phyloP scores from a whole-genome alignment of 2,888 invertebrate genomes.

The Pachycephus smyrnensis region DNA sequence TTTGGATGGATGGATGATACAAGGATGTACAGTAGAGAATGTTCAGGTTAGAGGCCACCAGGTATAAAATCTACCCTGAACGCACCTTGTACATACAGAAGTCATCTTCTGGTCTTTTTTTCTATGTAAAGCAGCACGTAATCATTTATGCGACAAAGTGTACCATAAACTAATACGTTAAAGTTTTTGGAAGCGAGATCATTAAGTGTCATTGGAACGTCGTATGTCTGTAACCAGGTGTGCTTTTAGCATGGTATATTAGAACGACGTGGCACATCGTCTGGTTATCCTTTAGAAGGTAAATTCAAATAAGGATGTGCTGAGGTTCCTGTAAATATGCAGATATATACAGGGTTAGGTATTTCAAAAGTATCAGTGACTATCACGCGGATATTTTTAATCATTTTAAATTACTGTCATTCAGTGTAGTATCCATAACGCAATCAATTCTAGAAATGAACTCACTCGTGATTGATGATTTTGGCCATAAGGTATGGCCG shows the following conservation, averaged over 20 bases:
- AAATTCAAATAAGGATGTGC: neutral
- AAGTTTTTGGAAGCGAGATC: neutral
- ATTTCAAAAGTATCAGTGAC: neutral
- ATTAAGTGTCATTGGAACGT: neutral
- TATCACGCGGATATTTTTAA: neutral
- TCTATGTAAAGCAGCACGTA: neutral
- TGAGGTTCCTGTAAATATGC: neutral
- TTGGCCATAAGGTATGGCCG: neutral
- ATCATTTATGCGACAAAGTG: neutral
- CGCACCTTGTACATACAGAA: constrained; percentile 4
- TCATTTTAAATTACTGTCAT: neutral
- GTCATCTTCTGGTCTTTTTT: neutral
- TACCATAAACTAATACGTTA: neutral
- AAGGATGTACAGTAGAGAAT: neutral
- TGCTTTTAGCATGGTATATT: neutral
- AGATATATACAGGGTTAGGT: neutral
- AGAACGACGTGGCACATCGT: neutral
- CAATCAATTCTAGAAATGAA: neutral
- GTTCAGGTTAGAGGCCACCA: neutral
- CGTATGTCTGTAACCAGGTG: neutral
- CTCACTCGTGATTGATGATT: neutral
- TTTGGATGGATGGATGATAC: neutral
- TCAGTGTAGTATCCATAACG: neutral
- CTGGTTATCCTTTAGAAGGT: neutral
- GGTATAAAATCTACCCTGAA: neutral